phyloP scores from a whole-genome alignment of 1,140 invertebrate genomes.

The Phthorimaea operculella region DNA sequence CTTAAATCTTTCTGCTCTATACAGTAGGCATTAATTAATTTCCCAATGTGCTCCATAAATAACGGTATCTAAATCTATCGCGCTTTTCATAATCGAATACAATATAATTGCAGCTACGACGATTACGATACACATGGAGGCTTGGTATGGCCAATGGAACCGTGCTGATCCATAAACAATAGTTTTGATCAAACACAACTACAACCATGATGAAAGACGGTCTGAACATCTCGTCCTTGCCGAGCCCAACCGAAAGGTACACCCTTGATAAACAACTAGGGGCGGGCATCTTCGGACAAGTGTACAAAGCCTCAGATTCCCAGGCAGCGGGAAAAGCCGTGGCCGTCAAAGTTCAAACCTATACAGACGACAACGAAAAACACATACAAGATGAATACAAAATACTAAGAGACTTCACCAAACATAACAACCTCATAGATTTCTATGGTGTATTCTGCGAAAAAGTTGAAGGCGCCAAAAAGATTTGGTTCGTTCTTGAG shows the following conservation, averaged over 20 bases:
- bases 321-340: slow-evolving; percentile 76
- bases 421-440: slow-evolving; percentile 82
- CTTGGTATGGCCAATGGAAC: too few species aligned
- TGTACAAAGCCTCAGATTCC: slow-evolving; percentile 80
- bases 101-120: too few species aligned
- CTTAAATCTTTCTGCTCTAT: too few species aligned
- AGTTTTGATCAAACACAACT: too few species aligned
- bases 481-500: slow-evolving; percentile 92
- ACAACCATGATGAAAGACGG: slow-evolving; percentile 46
- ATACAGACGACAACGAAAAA: slow-evolving; percentile 74
- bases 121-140: too few species aligned
- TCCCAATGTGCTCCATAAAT: too few species aligned
- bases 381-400: slow-evolving; percentile 87
- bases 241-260: slow-evolving; percentile 76
- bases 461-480: slow-evolving; percentile 72
- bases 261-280: slow-evolving; percentile 75
- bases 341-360: slow-evolving; percentile 84
- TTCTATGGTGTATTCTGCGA: slow-evolving; percentile 88
- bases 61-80: too few species aligned
- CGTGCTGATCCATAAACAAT: too few species aligned
- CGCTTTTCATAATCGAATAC: too few species aligned
- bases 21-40: too few species aligned
- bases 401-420: slow-evolving; percentile 81
- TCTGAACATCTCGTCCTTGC: slow-evolving; percentile 68
- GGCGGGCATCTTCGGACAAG: slow-evolving; percentile 79